phyloP scores from a whole-genome alignment of 1,140 invertebrate species.

The Drosophila sulfurigaster region DNA sequence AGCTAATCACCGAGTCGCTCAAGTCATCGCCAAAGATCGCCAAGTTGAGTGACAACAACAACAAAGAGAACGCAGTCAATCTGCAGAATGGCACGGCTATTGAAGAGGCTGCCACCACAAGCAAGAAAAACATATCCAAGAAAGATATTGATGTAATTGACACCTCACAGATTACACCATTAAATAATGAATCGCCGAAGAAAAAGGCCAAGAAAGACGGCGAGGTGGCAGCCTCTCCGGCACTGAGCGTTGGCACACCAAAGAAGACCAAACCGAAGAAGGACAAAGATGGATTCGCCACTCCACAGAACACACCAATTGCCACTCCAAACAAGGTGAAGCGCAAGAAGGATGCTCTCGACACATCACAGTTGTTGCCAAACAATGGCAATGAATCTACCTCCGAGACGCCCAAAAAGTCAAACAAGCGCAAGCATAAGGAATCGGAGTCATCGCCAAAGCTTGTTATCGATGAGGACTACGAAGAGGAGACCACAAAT shows the following conservation, averaged over 20 bases:
- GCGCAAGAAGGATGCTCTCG: neutral
- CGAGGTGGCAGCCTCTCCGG: neutral
- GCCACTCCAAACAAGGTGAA: neutral
- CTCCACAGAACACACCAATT: neutral
- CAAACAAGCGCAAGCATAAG: slow-evolving; percentile 18
- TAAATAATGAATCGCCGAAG: neutral
- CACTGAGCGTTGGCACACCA: neutral
- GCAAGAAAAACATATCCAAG: slow-evolving; percentile 2
- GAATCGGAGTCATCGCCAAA: slow-evolving; percentile 2
- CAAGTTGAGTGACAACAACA: neutral
- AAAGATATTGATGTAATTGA: neutral
- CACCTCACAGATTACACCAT: slow-evolving; percentile 1
- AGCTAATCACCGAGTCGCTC: neutral
- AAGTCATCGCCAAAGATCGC: slow-evolving; percentile 25
- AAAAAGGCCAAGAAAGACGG: neutral
- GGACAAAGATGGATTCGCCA: neutral
- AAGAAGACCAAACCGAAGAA: neutral
- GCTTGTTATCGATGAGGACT: neutral
- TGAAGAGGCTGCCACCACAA: neutral
- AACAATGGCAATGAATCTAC: neutral
- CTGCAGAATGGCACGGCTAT: neutral
- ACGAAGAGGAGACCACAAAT: neutral
- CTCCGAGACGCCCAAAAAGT: slow-evolving; percentile 6
- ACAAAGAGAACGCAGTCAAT: neutral
- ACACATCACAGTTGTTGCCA: neutral